Base-by-base conservation (phyloP, 1,140 invertebrate genomes). In the Bombus polaris region DNA sequence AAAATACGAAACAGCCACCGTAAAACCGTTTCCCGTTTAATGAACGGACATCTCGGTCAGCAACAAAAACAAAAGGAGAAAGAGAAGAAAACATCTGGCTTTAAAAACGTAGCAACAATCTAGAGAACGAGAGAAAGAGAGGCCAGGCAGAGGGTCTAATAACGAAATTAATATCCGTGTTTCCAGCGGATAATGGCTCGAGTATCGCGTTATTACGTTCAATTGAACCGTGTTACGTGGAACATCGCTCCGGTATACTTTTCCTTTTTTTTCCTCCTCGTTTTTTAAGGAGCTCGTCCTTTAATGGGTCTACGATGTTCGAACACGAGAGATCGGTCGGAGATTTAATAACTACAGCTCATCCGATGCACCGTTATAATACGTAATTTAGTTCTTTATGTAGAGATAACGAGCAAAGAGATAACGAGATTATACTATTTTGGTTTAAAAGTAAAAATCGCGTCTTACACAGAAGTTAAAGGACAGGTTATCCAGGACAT, bases 81-180 rank as follows among this genome's bases (percentile, higher is more conserved):
- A 18, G 15, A 15, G 35, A 18, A 15, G n/a, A 32, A 66, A 32
- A 32, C n/a, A 15, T 0, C 25, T 35, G 15, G 15, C 39, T 47
- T 57, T 62, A 84, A 79, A 84, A 84, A 83, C 72, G 35, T 66
- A 39, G n/a, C 70, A 71, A 81, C 70, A 25, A 75, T 53, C 74
- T 12, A n/a, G 25, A 42, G 4, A 28, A 25, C 1, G 35, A 25
- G 22, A 44, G 59, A 44, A 35, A 32, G 47, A n/a, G 25, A 79
- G 15, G 44, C 3, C 28, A 13, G 9, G 5, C 28, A 37, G 13
- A 57, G 66, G 25, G n/a, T 78, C 53, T 79, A 84, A 79, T 84
- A 72, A 80, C 53, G 76, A 62, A 79, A 84, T 72, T 84, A 79
- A 79, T 84, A 84, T 78, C 66, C 83, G 53, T 37, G 66, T 72